These are phyloP conservation scores for Montipora capitata DNA, from an alignment of 92 coral and sea anemone species.

Conservation along the genomic window DNA sequence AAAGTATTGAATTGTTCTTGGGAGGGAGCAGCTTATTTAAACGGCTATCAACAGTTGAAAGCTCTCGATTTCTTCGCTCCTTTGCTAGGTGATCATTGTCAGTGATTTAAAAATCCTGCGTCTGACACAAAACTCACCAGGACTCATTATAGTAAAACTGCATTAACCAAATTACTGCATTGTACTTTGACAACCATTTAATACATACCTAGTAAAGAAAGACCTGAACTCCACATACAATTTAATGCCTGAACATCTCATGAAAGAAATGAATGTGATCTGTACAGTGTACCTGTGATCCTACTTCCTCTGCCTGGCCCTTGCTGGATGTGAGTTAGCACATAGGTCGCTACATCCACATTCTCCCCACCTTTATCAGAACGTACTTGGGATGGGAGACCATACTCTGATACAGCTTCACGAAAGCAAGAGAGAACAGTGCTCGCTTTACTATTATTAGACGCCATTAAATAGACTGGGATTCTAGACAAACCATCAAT, in stretches of 20 bases:
- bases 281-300: conserved; percentile 4
- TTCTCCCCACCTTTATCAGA: conserved; percentile 20
- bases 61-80: too few relatives aligned
- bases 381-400: conserved; percentile 64
- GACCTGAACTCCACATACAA: too few relatives aligned
- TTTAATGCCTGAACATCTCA: not conserved
- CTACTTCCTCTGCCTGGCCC: conserved; percentile 26
- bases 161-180: too few relatives aligned
- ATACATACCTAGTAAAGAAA: too few relatives aligned
- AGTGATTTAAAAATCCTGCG: too few relatives aligned
- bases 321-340: conserved; percentile 19
- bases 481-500: conserved; percentile 50
- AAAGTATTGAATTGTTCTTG: too few relatives aligned
- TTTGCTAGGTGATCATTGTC: too few relatives aligned
- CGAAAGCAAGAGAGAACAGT: conserved; percentile 50
- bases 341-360: conserved; percentile 7
- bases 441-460: conserved; percentile 46
- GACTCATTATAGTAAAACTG: too few relatives aligned
- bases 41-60: too few relatives aligned
- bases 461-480: conserved; percentile 46
- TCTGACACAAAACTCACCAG: too few relatives aligned
- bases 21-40: too few relatives aligned
- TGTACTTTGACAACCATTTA: too few relatives aligned
- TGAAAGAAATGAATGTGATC: not conserved
- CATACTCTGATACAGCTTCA: conserved; percentile 43